Evolutionary conservation across 35 echinoderm and acorn worm genomes (phyloP).

Genomic region (Ptychodera flava): DNA sequence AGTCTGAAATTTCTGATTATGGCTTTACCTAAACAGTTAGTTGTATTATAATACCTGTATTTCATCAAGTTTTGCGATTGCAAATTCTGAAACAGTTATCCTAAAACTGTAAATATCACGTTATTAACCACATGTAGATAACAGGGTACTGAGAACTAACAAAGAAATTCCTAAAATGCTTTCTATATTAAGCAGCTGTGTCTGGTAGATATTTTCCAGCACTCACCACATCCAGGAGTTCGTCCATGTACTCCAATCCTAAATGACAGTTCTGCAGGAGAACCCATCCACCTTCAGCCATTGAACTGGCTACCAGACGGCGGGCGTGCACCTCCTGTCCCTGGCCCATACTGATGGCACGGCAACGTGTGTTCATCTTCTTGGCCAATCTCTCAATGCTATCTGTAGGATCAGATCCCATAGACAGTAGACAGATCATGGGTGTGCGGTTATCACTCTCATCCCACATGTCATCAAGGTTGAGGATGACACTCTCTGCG

Average conservation of each 20-base stretch:
- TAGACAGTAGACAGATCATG: conserved; percentile 85
- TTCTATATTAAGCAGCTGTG: too few relatives aligned
- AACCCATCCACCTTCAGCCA: conserved; percentile 88
- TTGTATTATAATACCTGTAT: too few relatives aligned
- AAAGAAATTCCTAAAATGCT: too few relatives aligned
- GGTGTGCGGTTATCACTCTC: conserved; percentile 66
- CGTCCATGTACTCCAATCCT: conserved; percentile 91
- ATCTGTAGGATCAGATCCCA: conserved; percentile 94
- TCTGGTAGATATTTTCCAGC: too few relatives aligned
- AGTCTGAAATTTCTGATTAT: too few relatives aligned
- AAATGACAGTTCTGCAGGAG: conserved; percentile 98
- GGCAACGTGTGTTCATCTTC: conserved; percentile 82
- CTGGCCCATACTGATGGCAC: conserved; percentile 98
- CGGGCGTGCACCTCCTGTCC: conserved; percentile 94
- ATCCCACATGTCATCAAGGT: conserved; percentile 86
- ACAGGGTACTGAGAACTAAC: too few relatives aligned
- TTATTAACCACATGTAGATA: too few relatives aligned
- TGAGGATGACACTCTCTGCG: conserved; percentile 90
- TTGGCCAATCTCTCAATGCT: conserved; percentile 75
- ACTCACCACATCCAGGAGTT: conserved; percentile 87
- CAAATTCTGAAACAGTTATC: too few relatives aligned
- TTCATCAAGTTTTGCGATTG: too few relatives aligned
- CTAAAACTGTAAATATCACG: too few relatives aligned
- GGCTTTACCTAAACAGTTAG: too few relatives aligned
- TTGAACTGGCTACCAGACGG: conserved; percentile 51